Conservation (phyloP, 2,113 vertebrate genomes). For the Corydoras maculifer region DNA sequence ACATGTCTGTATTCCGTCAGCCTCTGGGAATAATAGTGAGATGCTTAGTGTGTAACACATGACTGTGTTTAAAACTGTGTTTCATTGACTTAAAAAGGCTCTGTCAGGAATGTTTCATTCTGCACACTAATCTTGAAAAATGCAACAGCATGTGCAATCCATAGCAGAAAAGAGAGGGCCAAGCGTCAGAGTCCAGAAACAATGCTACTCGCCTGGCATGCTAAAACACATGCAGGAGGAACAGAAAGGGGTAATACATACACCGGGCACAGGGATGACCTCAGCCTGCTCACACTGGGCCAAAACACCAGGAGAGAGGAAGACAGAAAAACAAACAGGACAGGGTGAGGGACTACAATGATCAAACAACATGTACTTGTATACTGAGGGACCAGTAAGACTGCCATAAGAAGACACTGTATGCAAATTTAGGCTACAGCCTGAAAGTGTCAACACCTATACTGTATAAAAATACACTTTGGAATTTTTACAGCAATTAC, state of each 20-base stretch:
- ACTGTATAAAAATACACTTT: no score
- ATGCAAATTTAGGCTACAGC: neutral
- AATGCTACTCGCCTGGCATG: slow-evolving; percentile 16
- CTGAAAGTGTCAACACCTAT: neutral
- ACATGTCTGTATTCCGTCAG: neutral
- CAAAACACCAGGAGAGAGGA: slow-evolving; percentile 57
- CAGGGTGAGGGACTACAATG: slow-evolving; percentile 59
- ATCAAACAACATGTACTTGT: slow-evolving; percentile 44
- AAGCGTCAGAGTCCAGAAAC: slow-evolving; percentile 17
- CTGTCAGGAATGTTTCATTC: slow-evolving; percentile 15
- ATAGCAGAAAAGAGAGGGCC: slow-evolving; percentile 11
- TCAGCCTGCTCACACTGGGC: slow-evolving; percentile 94
- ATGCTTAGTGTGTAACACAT: neutral
- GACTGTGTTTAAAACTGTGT: neutral
- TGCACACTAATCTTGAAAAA: slow-evolving; percentile 9
- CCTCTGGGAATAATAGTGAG: neutral
- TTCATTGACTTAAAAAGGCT: slow-evolving; percentile 4
- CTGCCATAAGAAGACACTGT: slow-evolving; percentile 1
- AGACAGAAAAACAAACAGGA: slow-evolving; percentile 51
- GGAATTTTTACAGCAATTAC: no score
- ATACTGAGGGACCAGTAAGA: slow-evolving; percentile 2
- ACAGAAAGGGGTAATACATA: slow-evolving; percentile 78
- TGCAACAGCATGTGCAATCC: slow-evolving; percentile 14
- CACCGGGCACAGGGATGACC: slow-evolving; percentile 94
- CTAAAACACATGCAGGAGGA: slow-evolving; percentile 27